phyloP scores from a whole-genome alignment of 2,888 invertebrate species.

The Strigamia crassipes region DNA sequence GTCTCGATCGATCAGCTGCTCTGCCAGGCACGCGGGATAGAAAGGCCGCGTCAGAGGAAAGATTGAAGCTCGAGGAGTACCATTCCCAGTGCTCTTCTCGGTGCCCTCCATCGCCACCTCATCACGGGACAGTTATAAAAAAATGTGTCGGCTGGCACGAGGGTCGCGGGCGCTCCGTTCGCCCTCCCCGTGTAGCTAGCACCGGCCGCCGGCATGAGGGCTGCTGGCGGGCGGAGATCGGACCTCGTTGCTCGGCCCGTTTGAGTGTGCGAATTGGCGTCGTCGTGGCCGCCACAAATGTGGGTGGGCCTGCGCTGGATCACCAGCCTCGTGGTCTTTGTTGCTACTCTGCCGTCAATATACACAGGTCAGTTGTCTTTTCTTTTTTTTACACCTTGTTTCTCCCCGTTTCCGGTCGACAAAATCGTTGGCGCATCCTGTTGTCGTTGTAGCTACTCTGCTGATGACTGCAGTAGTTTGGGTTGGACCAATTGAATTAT shows the following conservation, averaged over 20 bases:
- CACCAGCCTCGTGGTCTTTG: constrained; percentile 38
- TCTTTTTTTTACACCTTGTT: background rate
- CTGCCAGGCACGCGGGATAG: constrained; percentile 25
- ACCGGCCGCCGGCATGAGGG: constrained; percentile 42
- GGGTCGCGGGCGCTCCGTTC: background rate
- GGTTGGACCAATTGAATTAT: constrained; percentile 35
- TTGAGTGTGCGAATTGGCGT: constrained; percentile 36
- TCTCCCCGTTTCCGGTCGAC: background rate
- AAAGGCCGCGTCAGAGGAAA: constrained; percentile 34
- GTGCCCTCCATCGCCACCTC: constrained; percentile 29
- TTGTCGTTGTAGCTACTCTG: constrained; percentile 31
- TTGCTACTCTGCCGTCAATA: constrained; percentile 32
- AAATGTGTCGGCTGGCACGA: constrained; percentile 28
- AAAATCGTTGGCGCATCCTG: constrained; percentile 32
- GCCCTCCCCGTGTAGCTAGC: constrained; percentile 32
- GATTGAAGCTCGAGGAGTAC: constrained; percentile 42
- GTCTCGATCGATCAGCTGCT: constrained; percentile 32
- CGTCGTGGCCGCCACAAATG: constrained; percentile 39
- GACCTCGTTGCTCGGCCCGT: constrained; percentile 37
- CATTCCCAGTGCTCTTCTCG: constrained; percentile 38
- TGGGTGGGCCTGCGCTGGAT: constrained; percentile 40
- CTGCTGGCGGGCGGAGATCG: constrained; percentile 38
- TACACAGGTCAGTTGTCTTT: constrained; percentile 18
- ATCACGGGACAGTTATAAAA: constrained; percentile 7
- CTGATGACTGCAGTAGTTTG: constrained; percentile 39